Percentiles rank a stretch among this genome's conserved stretches.
phyloP scores from a whole-genome alignment of 2,888 invertebrate species.

The Drosophila lutescens region DNA sequence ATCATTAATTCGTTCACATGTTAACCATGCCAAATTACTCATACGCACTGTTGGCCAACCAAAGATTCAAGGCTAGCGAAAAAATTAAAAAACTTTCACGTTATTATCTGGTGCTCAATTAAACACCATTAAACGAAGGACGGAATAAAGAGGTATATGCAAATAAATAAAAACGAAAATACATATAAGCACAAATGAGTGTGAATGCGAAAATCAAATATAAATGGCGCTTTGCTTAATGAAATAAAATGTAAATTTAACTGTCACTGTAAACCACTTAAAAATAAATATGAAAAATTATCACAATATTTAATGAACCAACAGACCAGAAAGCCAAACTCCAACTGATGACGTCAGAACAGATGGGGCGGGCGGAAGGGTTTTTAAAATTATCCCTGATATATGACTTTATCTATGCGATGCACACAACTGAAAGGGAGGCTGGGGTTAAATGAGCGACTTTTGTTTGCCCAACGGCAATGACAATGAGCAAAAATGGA shows the following conservation, averaged over 20 bases:
- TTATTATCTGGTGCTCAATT: conserved; percentile 38
- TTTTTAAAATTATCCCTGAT: conserved; percentile 62
- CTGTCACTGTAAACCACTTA: conserved; percentile 68
- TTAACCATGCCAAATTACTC: neutral
- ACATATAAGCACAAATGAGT: conserved; percentile 14
- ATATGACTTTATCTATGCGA: conserved; percentile 72
- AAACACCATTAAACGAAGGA: conserved; percentile 36
- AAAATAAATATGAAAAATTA: conserved; percentile 78
- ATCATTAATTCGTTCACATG: neutral
- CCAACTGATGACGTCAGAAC: conserved; percentile 35
- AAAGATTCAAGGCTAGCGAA: conserved; percentile 1
- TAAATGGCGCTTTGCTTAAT: conserved; percentile 47
- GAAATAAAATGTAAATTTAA: conserved; percentile 58
- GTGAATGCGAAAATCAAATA: conserved; percentile 33
- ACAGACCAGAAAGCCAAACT: conserved; percentile 65
- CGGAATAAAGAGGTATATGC: neutral
- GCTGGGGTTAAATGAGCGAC: conserved; percentile 20
- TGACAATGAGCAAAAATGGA: conserved; percentile 34
- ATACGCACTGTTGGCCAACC: neutral
- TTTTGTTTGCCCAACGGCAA: conserved; percentile 44
- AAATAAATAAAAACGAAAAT: conserved; percentile 9
- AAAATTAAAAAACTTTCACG: conserved; percentile 1
- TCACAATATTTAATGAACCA: conserved; percentile 77
- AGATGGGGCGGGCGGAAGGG: neutral
- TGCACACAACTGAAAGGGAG: conserved; percentile 40